Conservation (phyloP, 35 echinoderm and acorn worm species). For the Lytechinus variegatus region DNA sequence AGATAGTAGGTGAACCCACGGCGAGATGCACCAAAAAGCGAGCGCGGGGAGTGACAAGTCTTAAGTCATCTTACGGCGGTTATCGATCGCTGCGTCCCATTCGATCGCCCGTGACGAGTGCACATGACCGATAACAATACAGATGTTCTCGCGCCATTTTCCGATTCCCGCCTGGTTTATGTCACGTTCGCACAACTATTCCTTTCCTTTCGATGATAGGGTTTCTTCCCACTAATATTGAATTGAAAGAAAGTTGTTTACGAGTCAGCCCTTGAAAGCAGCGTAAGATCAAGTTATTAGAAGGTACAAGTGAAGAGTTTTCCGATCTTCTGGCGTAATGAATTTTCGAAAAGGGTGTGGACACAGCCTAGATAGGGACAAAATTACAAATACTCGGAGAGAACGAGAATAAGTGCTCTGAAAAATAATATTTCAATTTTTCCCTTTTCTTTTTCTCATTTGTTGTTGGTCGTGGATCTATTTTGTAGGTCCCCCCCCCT, state of each 20-base stretch:
- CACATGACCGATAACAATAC: conserved; percentile 7
- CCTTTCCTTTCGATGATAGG: neutral
- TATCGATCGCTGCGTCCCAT: neutral
- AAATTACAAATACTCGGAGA: no score
- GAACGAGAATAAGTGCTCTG: no score
- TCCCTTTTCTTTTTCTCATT: no score
- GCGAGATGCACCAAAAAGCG: neutral
- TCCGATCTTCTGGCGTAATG: no score
- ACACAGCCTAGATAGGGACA: no score
- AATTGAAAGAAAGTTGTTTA: neutral
- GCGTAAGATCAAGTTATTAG: no score
- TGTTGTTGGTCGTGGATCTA: no score
- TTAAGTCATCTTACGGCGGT: conserved; percentile 10
- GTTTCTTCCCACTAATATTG: neutral
- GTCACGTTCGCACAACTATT: neutral
- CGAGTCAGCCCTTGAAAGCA: neutral
- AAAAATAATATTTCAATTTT: no score
- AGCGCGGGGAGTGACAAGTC: neutral
- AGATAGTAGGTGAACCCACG: neutral
- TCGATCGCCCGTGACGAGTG: neutral
- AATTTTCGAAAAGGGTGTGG: no score
- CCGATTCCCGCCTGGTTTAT: neutral
- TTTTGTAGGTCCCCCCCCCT: no score
- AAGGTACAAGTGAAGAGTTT: no score
- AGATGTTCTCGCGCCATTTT: neutral